These are phyloP conservation scores for Ectropis crepuscularia DNA, from an alignment of 2,888 invertebrate species.

Conservation along the genomic window DNA sequence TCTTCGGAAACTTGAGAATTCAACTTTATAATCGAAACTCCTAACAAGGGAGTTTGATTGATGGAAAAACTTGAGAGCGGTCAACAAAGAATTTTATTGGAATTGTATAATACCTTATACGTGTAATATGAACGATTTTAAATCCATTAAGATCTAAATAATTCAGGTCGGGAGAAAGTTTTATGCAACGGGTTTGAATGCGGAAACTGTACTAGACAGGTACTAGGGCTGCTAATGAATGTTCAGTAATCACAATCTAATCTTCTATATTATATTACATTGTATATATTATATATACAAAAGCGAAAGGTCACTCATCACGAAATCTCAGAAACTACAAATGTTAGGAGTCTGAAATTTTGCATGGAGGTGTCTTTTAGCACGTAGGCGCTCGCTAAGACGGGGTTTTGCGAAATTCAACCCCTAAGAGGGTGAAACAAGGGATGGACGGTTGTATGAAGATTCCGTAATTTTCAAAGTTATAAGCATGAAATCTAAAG, in stretches of 20 bases:
- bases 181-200: constrained; percentile 44
- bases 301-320: no score
- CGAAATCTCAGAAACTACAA: no score
- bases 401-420: no score
- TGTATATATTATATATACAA: no score
- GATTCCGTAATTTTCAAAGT: no score
- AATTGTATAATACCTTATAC: constrained; percentile 3
- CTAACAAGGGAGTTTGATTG: constrained; percentile 45
- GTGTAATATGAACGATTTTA: constrained; percentile 21
- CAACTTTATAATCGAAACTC: constrained; percentile 40
- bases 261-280: not conserved
- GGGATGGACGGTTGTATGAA: no score
- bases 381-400: no score
- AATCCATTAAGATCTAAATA: constrained; percentile 32
- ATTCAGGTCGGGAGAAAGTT: constrained; percentile 33
- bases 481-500: no score
- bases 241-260: not conserved
- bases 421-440: no score
- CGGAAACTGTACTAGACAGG: constrained; percentile 32
- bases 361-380: no score
- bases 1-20: constrained; percentile 29
- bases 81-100: constrained; percentile 32
- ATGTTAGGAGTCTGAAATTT: no score
- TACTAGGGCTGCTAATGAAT: constrained; percentile 22
- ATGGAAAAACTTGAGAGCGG: constrained; percentile 42